A percentile compares a stretch with the other conserved stretches of the same genome.
These are phyloP conservation scores for Merluccius polli DNA, from an alignment of 2,797 vertebrate species.

Conservation along the genomic window DNA sequence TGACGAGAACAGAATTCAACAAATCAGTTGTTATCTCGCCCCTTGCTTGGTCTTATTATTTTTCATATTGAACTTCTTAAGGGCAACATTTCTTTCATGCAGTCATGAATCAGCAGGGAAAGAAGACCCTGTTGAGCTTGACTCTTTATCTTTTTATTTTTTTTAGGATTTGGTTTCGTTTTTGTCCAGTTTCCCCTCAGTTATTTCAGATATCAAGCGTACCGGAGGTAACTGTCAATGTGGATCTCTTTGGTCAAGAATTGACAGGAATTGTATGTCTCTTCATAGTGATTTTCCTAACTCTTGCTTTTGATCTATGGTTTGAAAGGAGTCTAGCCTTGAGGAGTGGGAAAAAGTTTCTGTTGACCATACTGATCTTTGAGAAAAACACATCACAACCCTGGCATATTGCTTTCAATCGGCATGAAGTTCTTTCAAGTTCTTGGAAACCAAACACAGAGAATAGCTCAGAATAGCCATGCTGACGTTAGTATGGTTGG, in stretches of 20 bases:
- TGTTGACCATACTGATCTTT: conserved; percentile 51
- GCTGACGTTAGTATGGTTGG: not conserved
- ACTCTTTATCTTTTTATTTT: conserved; percentile 54
- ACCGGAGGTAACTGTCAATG: conserved; percentile 27
- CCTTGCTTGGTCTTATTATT: conserved; percentile 17
- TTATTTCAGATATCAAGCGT: conserved; percentile 13
- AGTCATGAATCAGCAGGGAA: too few species aligned
- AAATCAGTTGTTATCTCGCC: conserved; percentile 17
- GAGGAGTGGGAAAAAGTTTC: conserved; percentile 31
- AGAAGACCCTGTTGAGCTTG: conserved; percentile 36
- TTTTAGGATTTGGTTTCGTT: conserved; percentile 34
- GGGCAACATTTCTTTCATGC: conserved; percentile 37
- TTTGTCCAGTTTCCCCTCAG: conserved; percentile 31
- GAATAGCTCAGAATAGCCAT: not conserved
- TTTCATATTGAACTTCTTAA: conserved; percentile 39
- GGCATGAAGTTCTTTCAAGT: not conserved
- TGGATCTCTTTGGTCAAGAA: not conserved
- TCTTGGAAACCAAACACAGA: not conserved
- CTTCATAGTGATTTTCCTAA: conserved; percentile 20
- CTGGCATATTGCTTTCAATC: conserved; percentile 1
- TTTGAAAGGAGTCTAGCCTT: conserved; percentile 38
- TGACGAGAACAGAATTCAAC: conserved; percentile 23
- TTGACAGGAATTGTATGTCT: conserved; percentile 38
- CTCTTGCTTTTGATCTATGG: conserved; percentile 37
- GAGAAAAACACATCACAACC: conserved; percentile 32